Conservation (phyloP, 2,888 invertebrate species). For the Diaperis boleti region DNA sequence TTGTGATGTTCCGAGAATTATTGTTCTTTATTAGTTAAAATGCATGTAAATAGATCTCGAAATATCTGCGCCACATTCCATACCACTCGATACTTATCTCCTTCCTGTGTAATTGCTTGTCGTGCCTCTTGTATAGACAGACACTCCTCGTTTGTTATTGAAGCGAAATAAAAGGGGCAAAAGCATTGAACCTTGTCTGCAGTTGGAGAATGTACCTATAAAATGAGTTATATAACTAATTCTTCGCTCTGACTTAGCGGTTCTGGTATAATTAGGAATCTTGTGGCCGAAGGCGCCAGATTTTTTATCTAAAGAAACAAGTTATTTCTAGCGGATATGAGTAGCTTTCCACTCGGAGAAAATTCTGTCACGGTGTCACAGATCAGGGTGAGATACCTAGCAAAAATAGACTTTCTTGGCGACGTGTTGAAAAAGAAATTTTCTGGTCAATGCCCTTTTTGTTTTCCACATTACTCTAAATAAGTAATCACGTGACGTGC, state of each 20-base stretch:
- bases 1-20: conserved; percentile 14
- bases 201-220: not conserved
- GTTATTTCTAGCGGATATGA: conserved; percentile 2
- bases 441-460: too few relatives aligned
- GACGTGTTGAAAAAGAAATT: too few relatives aligned
- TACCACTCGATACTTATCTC: conserved; percentile 36
- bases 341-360: not conserved
- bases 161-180: conserved; percentile 21
- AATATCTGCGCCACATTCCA: conserved; percentile 24
- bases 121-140: conserved; percentile 24
- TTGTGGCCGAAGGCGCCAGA: not conserved
- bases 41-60: conserved; percentile 28
- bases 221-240: not conserved
- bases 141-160: conserved; percentile 29
- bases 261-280: not conserved
- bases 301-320: conserved; percentile 5
- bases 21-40: conserved; percentile 12
- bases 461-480: too few relatives aligned
- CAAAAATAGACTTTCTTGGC: not conserved
- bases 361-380: too few relatives aligned
- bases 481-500: too few relatives aligned
- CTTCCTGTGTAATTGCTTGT: conserved; percentile 12
- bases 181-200: not conserved
- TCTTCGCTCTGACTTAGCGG: not conserved
- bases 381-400: not conserved